Percentiles rank a stretch among this genome's conserved stretches.
Evolutionary conservation across 2,888 invertebrate species (phyloP).

Genomic region (Aquatica leii): DNA sequence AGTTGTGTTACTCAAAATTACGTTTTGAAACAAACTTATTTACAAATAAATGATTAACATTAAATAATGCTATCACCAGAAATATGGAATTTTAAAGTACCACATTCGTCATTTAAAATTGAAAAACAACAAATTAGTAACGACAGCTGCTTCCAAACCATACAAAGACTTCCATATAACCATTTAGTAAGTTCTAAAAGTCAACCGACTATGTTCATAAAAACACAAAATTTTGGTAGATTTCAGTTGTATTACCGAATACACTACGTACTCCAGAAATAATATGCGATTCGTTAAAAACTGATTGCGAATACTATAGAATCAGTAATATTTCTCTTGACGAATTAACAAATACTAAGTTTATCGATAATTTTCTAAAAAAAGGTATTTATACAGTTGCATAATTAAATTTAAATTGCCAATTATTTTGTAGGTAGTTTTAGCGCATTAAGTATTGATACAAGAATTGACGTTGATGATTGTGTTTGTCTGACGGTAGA

Average conservation of each 20-base stretch:
- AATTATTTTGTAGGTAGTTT: constrained; percentile 57
- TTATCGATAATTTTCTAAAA: constrained; percentile 66
- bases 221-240: constrained; percentile 62
- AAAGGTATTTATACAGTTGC: constrained; percentile 60
- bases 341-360: constrained; percentile 62
- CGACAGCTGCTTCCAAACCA: constrained; percentile 48
- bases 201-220: no score
- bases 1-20: no score
- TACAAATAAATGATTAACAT: no score
- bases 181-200: constrained; percentile 63
- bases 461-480: constrained; percentile 64
- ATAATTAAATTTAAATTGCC: constrained; percentile 18
- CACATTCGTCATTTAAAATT: constrained; percentile 56
- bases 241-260: constrained; percentile 65
- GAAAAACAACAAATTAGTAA: constrained; percentile 50
- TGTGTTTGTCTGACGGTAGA: constrained; percentile 62
- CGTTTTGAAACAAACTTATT: no score
- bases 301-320: constrained; percentile 66
- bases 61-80: constrained; percentile 66
- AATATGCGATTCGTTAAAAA: constrained; percentile 56
- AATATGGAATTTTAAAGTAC: constrained; percentile 64
- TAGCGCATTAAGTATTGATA: constrained; percentile 61
- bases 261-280: constrained; percentile 57
- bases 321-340: constrained; percentile 58
- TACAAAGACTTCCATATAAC: constrained; percentile 62